Conservation (phyloP, 2,797 vertebrate species). For the Enteromius trimaculatus region DNA sequence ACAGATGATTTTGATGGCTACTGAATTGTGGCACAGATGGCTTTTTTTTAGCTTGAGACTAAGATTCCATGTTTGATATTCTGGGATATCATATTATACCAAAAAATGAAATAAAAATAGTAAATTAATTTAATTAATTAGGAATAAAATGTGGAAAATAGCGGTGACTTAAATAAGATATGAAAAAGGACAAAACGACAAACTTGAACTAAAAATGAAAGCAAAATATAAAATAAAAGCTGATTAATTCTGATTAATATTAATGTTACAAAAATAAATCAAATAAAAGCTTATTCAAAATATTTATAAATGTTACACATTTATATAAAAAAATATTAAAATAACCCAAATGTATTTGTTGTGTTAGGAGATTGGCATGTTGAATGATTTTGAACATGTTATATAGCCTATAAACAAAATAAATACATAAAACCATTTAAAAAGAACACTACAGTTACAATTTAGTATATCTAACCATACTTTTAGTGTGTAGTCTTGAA, state of each 20-base stretch:
- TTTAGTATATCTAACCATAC: background rate
- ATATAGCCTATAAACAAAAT: background rate
- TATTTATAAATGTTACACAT: no score
- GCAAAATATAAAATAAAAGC: background rate
- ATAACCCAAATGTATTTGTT: background rate
- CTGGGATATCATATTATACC: background rate
- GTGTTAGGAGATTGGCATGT: background rate
- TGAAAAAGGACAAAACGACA: background rate
- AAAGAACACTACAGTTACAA: background rate
- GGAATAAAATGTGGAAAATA: no score
- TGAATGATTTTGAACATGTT: background rate
- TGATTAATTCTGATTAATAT: no score
- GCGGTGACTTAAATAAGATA: background rate
- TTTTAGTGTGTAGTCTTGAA: background rate
- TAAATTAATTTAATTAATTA: no score
- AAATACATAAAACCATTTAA: background rate
- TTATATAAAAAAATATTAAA: no score
- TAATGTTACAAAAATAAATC: no score
- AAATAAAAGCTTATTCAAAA: no score
- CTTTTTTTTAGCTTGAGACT: background rate
- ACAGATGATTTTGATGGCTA: background rate
- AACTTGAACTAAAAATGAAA: background rate
- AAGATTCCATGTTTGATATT: background rate
- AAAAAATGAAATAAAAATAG: background rate
- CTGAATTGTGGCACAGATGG: background rate